phyloP scores from a whole-genome alignment of 2,797 vertebrate genomes.

The Sebastes minor region DNA sequence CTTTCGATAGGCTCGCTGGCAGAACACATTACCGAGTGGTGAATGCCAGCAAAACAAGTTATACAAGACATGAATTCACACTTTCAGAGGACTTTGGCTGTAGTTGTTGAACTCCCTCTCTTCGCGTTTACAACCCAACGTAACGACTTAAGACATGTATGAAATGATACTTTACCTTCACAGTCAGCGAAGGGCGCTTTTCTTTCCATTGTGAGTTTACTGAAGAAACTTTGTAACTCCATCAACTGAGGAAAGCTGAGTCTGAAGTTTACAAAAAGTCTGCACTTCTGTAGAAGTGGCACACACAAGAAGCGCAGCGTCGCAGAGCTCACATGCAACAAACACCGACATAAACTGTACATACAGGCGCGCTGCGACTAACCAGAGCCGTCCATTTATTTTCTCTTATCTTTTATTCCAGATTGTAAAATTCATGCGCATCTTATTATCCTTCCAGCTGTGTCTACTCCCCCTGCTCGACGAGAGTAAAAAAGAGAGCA shows the following conservation, averaged over 20 bases:
- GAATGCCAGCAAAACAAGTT: slow-evolving; percentile 84
- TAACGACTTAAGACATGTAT: not conserved
- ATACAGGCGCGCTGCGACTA: slow-evolving; percentile 4
- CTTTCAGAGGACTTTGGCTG: slow-evolving; percentile 9
- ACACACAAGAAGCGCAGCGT: not conserved
- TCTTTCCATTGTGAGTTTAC: slow-evolving; percentile 75
- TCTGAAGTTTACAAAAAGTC: slow-evolving; percentile 44
- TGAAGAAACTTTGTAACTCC: slow-evolving; percentile 78
- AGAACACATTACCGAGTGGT: slow-evolving; percentile 62
- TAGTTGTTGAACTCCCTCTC: not conserved
- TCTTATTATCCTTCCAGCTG: slow-evolving; percentile 84
- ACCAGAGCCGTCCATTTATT: slow-evolving; percentile 61
- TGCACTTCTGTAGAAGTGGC: slow-evolving; percentile 27
- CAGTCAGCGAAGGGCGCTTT: slow-evolving; percentile 68
- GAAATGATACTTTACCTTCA: slow-evolving; percentile 74
- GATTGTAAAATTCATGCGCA: slow-evolving; percentile 83
- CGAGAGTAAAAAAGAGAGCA: slow-evolving; percentile 28
- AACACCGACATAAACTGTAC: slow-evolving; percentile 12
- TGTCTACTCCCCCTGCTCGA: slow-evolving; percentile 76
- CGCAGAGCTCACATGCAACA: not conserved
- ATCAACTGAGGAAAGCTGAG: slow-evolving; percentile 72
- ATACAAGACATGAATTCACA: slow-evolving; percentile 72
- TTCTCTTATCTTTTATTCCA: slow-evolving; percentile 74
- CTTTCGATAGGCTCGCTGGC: slow-evolving; percentile 79
- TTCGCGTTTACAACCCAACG: not conserved